Percentiles rank a stretch among this genome's conserved stretches.
Evolutionary conservation across 2,113 vertebrate genomes (phyloP).

Genomic region (Bubo blakistoni): DNA sequence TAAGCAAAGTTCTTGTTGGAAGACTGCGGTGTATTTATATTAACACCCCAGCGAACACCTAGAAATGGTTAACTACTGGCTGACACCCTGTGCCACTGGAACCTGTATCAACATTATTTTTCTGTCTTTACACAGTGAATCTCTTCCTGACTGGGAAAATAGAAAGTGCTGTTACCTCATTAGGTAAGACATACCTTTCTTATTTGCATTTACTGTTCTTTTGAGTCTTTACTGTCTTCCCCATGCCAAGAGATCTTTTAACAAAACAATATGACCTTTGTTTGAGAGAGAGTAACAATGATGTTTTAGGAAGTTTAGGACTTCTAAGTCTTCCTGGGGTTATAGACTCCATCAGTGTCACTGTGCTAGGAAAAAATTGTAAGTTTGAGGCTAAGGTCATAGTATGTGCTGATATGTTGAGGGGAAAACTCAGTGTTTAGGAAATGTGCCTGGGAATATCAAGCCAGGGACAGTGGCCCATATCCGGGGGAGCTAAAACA

Average conservation of each 20-base stretch:
- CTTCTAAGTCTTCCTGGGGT: not conserved
- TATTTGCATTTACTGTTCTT: not conserved
- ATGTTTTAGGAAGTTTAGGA: not conserved
- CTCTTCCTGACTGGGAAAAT: constrained; percentile 74
- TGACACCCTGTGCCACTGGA: not conserved
- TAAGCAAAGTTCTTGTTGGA: not conserved
- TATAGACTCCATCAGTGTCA: not conserved
- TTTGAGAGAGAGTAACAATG: not conserved
- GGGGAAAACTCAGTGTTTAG: not conserved
- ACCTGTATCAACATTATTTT: not conserved
- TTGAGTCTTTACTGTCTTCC: not conserved
- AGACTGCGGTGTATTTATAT: not conserved
- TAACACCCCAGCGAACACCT: not conserved
- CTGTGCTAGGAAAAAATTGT: not conserved
- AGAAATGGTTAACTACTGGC: not conserved
- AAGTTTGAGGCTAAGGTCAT: not conserved
- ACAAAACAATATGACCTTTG: not conserved
- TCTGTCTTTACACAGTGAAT: constrained; percentile 73
- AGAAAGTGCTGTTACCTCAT: constrained; percentile 73
- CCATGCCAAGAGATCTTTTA: not conserved
- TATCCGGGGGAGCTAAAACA: not conserved
- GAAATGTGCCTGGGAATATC: not conserved
- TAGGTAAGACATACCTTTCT: constrained; percentile 54
- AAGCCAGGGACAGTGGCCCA: not conserved
- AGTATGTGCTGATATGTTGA: not conserved